phyloP scores from a whole-genome alignment of 2,113 vertebrate genomes.

The Labeo catla region DNA sequence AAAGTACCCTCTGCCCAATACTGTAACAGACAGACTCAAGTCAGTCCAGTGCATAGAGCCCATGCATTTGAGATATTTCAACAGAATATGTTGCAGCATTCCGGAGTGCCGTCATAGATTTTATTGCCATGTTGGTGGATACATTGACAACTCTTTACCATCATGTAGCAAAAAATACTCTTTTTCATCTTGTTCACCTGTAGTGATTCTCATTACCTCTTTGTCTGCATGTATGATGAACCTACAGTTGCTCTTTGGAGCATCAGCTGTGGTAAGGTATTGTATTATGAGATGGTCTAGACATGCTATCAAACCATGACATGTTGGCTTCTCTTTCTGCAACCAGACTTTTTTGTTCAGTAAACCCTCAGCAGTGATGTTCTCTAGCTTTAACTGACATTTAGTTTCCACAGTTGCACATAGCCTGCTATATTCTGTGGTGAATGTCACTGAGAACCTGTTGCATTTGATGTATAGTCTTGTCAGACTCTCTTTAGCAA shows the following conservation, averaged over 20 bases:
- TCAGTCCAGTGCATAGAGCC: background rate
- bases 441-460: conserved; percentile 34
- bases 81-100: background rate
- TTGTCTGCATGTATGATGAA: conserved; percentile 35
- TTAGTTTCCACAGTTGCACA: background rate
- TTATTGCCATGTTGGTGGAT: background rate
- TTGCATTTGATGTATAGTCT: conserved; percentile 35
- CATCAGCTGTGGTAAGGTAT: background rate
- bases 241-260: background rate
- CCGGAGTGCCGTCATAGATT: background rate
- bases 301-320: conserved; percentile 2
- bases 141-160: background rate
- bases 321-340: conserved; percentile 36
- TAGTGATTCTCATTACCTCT: conserved; percentile 4
- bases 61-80: background rate
- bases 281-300: conserved; percentile 25
- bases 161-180: background rate
- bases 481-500: background rate
- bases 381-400: background rate
- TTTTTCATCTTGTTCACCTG: accelerated
- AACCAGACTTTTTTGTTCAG: conserved; percentile 41
- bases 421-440: accelerated
- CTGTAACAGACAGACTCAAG: background rate
- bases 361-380: background rate
- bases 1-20: no score